Evolutionary conservation across 2,888 invertebrate genomes (phyloP).

Genomic region (Tuta absoluta): DNA sequence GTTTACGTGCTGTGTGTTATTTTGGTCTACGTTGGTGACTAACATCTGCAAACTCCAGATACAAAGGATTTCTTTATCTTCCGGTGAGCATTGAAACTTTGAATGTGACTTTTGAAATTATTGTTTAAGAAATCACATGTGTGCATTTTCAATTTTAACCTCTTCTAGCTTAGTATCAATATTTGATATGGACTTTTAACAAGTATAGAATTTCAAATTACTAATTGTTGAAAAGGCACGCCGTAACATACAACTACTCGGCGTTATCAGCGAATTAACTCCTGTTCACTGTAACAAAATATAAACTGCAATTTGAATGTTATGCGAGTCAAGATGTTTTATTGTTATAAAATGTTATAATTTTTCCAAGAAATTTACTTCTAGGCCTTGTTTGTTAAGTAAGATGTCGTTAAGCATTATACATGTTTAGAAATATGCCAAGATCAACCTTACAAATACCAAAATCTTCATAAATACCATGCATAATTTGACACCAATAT

Average conservation of each 20-base stretch:
- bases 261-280: not conserved
- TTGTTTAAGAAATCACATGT: conserved; percentile 6
- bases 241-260: not conserved
- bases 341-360: not conserved
- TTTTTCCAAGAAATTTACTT: not conserved
- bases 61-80: conserved; percentile 43
- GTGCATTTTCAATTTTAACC: conserved; percentile 9
- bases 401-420: not conserved
- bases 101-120: not conserved
- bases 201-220: not conserved
- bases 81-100: conserved; percentile 38
- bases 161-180: not conserved
- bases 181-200: not conserved
- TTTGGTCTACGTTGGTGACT: conserved; percentile 37
- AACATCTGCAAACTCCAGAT: conserved; percentile 27
- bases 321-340: not conserved
- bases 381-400: not conserved
- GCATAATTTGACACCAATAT: too few relatives aligned
- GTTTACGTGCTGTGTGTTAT: conserved; percentile 49
- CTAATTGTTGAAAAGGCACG: not conserved
- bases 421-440: not conserved
- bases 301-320: not conserved
- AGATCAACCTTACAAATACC: too few relatives aligned
- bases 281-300: conserved; percentile 3
- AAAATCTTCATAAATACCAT: too few relatives aligned